Percentiles rank a stretch among this genome's conserved stretches.
phyloP scores from a whole-genome alignment of 2,113 vertebrate species.

The Rallus limicola region DNA sequence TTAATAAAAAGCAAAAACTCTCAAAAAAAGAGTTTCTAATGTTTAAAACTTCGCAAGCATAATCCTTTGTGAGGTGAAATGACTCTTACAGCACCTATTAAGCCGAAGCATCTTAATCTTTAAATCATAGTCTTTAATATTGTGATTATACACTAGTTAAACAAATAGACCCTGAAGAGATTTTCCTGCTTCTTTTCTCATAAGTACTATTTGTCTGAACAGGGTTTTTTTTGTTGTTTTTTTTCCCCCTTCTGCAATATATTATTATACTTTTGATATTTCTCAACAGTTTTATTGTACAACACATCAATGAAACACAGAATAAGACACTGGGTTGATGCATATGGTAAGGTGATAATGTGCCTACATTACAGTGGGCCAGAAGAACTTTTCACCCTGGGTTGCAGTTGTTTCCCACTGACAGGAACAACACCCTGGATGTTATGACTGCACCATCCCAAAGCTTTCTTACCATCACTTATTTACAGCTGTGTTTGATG shows the following conservation, averaged over 20 bases:
- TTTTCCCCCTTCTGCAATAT: neutral
- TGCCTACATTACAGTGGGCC: neutral
- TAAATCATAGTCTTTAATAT: constrained; percentile 14
- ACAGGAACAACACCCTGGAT: neutral
- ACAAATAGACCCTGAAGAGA: constrained; percentile 8
- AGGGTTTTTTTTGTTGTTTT: neutral
- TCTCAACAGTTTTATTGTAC: neutral
- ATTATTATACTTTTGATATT: neutral
- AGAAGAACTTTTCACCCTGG: neutral
- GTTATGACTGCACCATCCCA: neutral
- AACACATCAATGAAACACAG: neutral
- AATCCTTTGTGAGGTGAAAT: neutral
- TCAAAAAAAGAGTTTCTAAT: no score
- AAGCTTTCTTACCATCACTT: neutral
- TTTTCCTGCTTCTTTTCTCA: neutral
- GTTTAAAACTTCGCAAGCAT: neutral
- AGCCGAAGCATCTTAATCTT: constrained; percentile 13
- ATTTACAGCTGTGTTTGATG: neutral
- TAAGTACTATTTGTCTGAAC: neutral
- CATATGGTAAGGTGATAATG: neutral
- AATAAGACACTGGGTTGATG: neutral
- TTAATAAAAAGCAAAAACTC: no score
- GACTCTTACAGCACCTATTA: neutral
- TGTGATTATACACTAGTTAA: constrained; percentile 17
- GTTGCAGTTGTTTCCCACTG: neutral